These are phyloP conservation scores for Meghimatium bilineatum DNA, from an alignment of 2,888 invertebrate genomes.

Conservation along the genomic window DNA sequence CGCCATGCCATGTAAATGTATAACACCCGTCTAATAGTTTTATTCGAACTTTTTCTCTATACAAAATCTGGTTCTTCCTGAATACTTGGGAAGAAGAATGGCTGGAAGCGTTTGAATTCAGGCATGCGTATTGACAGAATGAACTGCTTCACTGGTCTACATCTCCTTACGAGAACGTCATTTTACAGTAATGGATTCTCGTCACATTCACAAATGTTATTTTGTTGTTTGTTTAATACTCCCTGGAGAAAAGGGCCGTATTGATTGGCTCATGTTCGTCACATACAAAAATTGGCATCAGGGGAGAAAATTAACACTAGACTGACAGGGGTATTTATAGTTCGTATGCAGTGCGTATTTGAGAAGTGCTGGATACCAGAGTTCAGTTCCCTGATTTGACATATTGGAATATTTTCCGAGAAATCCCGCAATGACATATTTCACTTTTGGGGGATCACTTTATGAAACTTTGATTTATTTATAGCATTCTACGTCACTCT, in stretches of 20 bases:
- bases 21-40: too few species aligned
- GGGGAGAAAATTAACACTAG: background rate
- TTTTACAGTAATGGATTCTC: background rate
- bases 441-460: background rate
- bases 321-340: background rate
- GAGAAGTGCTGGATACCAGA: background rate
- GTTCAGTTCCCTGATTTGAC: background rate
- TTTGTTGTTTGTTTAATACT: constrained; percentile 7
- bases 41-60: too few species aligned
- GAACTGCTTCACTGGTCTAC: background rate
- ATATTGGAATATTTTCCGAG: background rate
- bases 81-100: background rate
- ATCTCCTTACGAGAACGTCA: background rate
- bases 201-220: background rate
- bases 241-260: background rate
- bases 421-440: background rate
- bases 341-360: background rate
- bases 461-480: background rate
- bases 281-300: constrained; percentile 4
- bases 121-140: background rate
- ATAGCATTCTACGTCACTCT: background rate
- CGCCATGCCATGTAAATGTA: too few species aligned
- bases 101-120: background rate
- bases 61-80: too few species aligned
- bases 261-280: background rate